Base-by-base conservation (phyloP, 2,888 invertebrate species). In the Rhimphoctona megacephalus region DNA sequence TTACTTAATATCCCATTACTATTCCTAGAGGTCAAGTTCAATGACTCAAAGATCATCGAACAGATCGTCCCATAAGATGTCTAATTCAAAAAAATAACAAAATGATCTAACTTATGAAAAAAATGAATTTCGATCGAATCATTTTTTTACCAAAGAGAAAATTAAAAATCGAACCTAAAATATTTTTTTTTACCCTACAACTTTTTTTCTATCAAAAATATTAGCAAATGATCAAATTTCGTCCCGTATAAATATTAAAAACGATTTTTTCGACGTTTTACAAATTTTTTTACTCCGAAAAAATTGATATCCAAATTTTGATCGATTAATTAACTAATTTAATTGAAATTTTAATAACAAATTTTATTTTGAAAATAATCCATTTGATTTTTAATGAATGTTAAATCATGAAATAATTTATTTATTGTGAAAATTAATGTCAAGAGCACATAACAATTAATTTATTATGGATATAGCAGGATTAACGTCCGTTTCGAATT, bases 1-100 rank as follows among this genome's bases (percentile, higher is more conserved):
- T 43, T 43, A 33, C n/a, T 52, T 9, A 46, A 36, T 49, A 19
- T 46, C 14, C 49, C n/a, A 46, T 81, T 88, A 87, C 85, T 87
- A 87, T 88, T 89, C 49, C 57, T 85, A 89, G 91, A 91, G 91
- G 90, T 89, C 89, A 90, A 89, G 91, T 92, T 92, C 91, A 92
- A 90, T 81, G 91, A 90, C 89, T 90, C 86, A 36, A 9, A 36
- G 17, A n/a, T 17, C 61, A 43, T 61, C 36, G 25, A 25, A 43
- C 11, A 17, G 22, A 67, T 54, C 6, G 49, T 22, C 33, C n/a
- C 49, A 36, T 49, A n/a, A 61, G 36, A 25, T 36, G 11, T 22
- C 9, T n/a, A 7, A 67, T 14, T 36, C 36, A 14, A 78, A 33
- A 36, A 36, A 77, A 25, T 6, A 14, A 46, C 1, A n/a, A 76